Conservation (phyloP, 1,140 invertebrate species). For the Eupeodes corollae region DNA sequence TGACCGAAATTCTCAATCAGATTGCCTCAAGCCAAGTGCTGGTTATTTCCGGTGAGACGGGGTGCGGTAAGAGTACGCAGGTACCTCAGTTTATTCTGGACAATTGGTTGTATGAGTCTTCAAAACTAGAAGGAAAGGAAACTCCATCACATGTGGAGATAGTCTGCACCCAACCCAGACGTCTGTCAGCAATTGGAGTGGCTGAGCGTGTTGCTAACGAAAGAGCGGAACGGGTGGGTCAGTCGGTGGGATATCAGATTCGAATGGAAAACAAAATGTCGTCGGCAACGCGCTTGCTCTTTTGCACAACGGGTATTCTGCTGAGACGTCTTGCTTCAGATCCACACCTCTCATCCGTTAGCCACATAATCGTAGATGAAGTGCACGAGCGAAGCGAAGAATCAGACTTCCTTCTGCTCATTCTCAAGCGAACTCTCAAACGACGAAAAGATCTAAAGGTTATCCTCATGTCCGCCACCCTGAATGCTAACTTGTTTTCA, state of each 20-base stretch:
- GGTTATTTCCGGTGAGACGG: conserved; percentile 75
- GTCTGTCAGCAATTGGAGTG: conserved; percentile 85
- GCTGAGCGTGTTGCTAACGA: conserved; percentile 85
- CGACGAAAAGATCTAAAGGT: conserved; percentile 63
- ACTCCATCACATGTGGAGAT: conserved; percentile 43
- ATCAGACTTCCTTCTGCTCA: conserved; percentile 72
- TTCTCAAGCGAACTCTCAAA: conserved; percentile 60
- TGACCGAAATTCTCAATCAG: conserved; percentile 50
- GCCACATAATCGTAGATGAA: conserved; percentile 79
- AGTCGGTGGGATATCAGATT: conserved; percentile 76
- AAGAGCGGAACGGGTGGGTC: conserved; percentile 66
- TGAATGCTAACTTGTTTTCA: conserved; percentile 69
- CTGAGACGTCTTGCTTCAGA: conserved; percentile 67
- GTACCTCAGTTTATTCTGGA: conserved; percentile 87
- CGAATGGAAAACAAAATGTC: conserved; percentile 67
- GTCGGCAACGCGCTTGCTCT: conserved; percentile 64
- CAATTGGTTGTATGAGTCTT: conserved; percentile 44
- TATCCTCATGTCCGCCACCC: conserved; percentile 78
- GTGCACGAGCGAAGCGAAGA: conserved; percentile 84
- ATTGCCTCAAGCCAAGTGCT: conserved; percentile 55
- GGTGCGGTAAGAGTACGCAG: conserved; percentile 83
- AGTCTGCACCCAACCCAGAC: conserved; percentile 83
- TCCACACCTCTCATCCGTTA: conserved; percentile 54
- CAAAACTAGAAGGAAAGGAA: conserved; percentile 10
- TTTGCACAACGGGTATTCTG: conserved; percentile 87